Evolutionary conservation across 2,888 invertebrate genomes (phyloP).

Genomic region (Deilephila elpenor): DNA sequence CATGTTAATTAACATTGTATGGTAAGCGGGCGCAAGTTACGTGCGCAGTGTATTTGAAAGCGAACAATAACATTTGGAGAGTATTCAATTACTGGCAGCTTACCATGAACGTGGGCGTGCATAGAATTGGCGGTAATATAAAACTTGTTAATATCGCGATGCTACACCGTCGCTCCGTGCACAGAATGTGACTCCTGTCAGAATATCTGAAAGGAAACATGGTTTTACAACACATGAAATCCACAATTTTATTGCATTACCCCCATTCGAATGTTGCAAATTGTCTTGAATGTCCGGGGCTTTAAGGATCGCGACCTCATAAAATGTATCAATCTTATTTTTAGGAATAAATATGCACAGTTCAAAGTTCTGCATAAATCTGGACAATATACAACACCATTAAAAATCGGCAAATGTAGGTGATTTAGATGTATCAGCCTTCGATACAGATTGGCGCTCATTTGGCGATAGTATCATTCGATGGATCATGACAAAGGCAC

Average conservation of each 20-base stretch:
- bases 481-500: no score
- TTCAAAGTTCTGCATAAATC: no score
- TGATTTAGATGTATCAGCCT: no score
- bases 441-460: no score
- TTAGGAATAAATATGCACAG: no score
- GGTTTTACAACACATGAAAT: slow-evolving; percentile 15
- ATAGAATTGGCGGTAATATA: slow-evolving; percentile 90
- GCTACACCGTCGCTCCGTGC: slow-evolving; percentile 91
- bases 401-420: no score
- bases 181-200: slow-evolving; percentile 89
- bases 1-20: slow-evolving; percentile 58
- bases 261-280: neutral
- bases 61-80: slow-evolving; percentile 23
- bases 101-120: slow-evolving; percentile 92
- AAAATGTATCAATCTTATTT: neutral
- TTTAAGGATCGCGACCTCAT: slow-evolving; percentile 1
- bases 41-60: slow-evolving; percentile 28
- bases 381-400: no score
- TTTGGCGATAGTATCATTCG: no score
- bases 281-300: neutral
- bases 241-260: slow-evolving; percentile 5
- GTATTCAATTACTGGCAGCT: slow-evolving; percentile 44
- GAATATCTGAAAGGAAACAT: slow-evolving; percentile 87
- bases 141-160: slow-evolving; percentile 91
- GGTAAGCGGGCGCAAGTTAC: slow-evolving; percentile 38